phyloP scores from a whole-genome alignment of 2,888 invertebrate genomes.

The Epinotia brunnichana region DNA sequence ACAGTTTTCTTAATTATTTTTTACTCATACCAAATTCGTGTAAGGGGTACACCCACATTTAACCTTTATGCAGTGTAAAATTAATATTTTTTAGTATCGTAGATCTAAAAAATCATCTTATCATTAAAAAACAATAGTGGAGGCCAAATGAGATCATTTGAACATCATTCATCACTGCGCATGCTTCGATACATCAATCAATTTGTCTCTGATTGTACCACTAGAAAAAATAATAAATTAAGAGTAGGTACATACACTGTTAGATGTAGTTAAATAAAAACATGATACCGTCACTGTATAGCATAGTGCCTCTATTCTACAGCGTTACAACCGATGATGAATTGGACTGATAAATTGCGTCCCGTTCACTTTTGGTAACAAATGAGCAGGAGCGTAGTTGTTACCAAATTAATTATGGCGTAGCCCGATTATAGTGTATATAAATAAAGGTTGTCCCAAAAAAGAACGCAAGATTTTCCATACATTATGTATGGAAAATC shows the following conservation, averaged over 20 bases:
- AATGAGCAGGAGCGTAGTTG: background rate
- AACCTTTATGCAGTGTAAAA: conserved; percentile 39
- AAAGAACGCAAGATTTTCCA: no score
- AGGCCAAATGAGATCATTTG: conserved; percentile 78
- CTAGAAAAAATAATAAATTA: conserved; percentile 17
- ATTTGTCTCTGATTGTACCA: conserved; percentile 58
- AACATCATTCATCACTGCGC: conserved; percentile 63
- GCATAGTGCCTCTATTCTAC: background rate
- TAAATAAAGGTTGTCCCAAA: no score
- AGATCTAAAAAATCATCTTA: conserved; percentile 48
- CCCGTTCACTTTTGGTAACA: background rate
- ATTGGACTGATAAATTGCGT: background rate
- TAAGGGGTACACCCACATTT: conserved; percentile 36
- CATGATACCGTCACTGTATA: no score
- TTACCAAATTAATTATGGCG: no score
- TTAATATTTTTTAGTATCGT: conserved; percentile 43
- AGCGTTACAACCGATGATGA: background rate
- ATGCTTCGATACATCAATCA: conserved; percentile 76
- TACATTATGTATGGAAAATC: no score
- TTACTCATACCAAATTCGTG: conserved; percentile 10
- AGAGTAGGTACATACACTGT: background rate
- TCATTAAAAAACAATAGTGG: conserved; percentile 59
- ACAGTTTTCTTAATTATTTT: conserved; percentile 5
- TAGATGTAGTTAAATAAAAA: background rate
- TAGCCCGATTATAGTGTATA: no score